Evolutionary conservation across 2,888 invertebrate species (phyloP), one percentile per base, ranked within the genome.

Genomic region (Eutolmus rufibarbis): DNA sequence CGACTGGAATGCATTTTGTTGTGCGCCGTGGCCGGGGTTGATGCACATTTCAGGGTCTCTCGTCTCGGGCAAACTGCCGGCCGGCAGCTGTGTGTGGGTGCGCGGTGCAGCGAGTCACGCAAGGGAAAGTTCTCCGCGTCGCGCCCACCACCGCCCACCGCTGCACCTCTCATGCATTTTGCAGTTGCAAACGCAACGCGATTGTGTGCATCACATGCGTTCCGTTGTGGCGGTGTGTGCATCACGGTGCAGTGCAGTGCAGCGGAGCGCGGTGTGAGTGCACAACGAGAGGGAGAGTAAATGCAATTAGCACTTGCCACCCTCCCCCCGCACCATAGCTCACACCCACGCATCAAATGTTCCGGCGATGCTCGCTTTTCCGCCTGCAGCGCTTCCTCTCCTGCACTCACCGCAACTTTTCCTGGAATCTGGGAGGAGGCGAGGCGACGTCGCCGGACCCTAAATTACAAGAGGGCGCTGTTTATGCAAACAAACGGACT

Each of bases 261-360:
- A 16, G 14, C 28, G 8, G 74, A 16, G 16, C n/a, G 37, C 19
- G 16, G 76, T 28, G n/a, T 76, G 76, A n/a, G 76, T 37, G 37
- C 7, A 5, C 76, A 34, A 23, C 19, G 76, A 76, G 76, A 76
- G 76, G 76, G 76, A 76, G 76, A 76, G 76, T 76, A 40, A 76
- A 37, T 76, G 76, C 76, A 76, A 76, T 76, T 76, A 76, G 76
- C 76, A 76, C 34, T 51, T 51, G 51, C n/a, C n/a, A n/a, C 51
- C 16, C 3, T n/a, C 37, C 34, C 9, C 1, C 31, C 5, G 31
- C 31, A 7, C 31, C 1, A n/a, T n/a, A n/a, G 14, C 74, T 23
- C 74, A 74, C 28, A 31, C 34, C 28, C 34, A 9, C 5, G 28
- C 74, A 31, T 31, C 5, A 5, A 19, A 8, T 7, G 28, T 74